A percentile compares a stretch with the other conserved stretches of the same genome.
phyloP scores from a whole-genome alignment of 1,140 invertebrate genomes.

The Elymnias hypermnestra region DNA sequence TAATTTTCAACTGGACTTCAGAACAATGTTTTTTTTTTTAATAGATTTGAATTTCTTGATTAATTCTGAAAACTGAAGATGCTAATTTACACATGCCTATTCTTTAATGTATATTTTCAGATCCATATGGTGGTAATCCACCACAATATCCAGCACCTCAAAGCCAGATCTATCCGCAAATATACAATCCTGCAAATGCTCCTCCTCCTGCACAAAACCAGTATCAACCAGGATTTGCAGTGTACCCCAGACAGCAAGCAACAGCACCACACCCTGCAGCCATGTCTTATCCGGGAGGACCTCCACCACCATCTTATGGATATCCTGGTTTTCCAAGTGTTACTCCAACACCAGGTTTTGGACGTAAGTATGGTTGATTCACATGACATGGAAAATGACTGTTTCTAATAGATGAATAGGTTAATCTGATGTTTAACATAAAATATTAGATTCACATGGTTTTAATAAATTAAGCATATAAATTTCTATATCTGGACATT shows the following conservation, averaged over 20 bases:
- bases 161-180: conserved; percentile 46
- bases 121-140: conserved; percentile 43
- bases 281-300: conserved; percentile 44
- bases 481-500: too few species aligned
- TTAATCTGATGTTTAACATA: too few species aligned
- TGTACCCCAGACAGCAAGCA: conserved; percentile 31
- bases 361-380: conserved; percentile 9
- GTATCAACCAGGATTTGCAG: conserved; percentile 36
- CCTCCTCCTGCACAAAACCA: conserved; percentile 35
- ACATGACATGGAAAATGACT: too few species aligned
- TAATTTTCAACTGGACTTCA: too few species aligned
- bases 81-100: too few species aligned
- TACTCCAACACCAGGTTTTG: too few species aligned
- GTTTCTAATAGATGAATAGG: background rate
- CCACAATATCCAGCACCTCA: conserved; percentile 49
- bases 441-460: too few species aligned
- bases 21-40: too few species aligned
- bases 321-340: too few species aligned
- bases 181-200: conserved; percentile 45
- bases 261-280: conserved; percentile 32
- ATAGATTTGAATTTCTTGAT: too few species aligned
- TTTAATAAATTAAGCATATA: too few species aligned
- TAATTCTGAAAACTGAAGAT: too few species aligned
- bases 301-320: conserved; percentile 31
- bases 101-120: conserved; percentile 34